Conservation (phyloP, 2,797 vertebrate genomes). For the Prionace glauca region DNA sequence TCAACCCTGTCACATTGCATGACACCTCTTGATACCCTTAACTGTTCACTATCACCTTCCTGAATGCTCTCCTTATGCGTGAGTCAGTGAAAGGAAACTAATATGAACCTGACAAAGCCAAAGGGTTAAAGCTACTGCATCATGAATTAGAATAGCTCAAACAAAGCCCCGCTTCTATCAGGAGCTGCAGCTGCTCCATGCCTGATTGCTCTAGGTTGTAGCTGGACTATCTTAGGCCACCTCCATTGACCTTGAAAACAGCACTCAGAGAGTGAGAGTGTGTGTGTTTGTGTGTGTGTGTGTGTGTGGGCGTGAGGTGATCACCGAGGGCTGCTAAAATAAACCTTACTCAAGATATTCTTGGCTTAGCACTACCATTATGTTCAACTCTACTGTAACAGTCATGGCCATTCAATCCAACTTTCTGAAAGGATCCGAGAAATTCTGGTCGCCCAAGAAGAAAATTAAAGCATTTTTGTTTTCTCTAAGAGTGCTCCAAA, state of each 20-base stretch:
- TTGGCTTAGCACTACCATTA: neutral
- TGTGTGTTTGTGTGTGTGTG: too few species aligned
- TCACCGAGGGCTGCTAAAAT: neutral
- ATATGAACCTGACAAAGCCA: slow-evolving; percentile 8
- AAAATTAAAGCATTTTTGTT: neutral
- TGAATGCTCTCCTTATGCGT: slow-evolving; percentile 8
- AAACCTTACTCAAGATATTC: neutral
- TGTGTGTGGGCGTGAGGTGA: neutral
- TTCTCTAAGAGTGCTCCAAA: neutral
- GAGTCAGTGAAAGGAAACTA: neutral
- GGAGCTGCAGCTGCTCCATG: neutral
- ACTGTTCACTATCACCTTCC: neutral
- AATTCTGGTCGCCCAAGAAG: neutral
- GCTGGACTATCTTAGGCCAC: neutral
- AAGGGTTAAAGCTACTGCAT: neutral
- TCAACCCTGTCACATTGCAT: neutral
- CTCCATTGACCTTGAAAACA: neutral
- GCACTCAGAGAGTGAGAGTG: neutral
- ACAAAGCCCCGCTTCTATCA: slow-evolving; percentile 7
- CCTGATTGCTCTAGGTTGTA: slow-evolving; percentile 6
- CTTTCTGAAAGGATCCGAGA: slow-evolving; percentile 1
- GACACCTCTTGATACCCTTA: slow-evolving; percentile 20
- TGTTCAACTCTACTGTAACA: neutral
- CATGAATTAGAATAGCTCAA: slow-evolving; percentile 21
- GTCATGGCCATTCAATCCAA: neutral